Percentiles rank a stretch among this genome's conserved stretches.
phyloP scores from a whole-genome alignment of 1,140 invertebrate genomes.

The Heliconius himera region DNA sequence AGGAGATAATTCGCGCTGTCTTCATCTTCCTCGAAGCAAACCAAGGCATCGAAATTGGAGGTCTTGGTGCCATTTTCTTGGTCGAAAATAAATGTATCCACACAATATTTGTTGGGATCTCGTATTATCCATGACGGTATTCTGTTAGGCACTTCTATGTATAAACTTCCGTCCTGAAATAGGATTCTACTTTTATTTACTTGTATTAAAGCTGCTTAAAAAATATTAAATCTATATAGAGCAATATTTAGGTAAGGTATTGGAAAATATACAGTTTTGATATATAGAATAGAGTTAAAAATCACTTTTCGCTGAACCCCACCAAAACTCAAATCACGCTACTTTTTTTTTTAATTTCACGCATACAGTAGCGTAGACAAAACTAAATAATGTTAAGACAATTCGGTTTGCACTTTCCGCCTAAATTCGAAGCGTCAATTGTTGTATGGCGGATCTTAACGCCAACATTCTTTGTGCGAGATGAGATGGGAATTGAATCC shows the following conservation, averaged over 20 bases:
- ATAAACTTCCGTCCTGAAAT: conserved; percentile 63
- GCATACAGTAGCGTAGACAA: too few species aligned
- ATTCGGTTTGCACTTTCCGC: too few species aligned
- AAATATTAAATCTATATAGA: too few species aligned
- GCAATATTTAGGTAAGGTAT: too few species aligned
- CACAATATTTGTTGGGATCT: conserved; percentile 57
- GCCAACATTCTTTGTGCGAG: too few species aligned
- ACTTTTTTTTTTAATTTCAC: too few species aligned
- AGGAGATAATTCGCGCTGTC: conserved; percentile 43
- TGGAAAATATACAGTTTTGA: too few species aligned
- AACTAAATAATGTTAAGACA: too few species aligned
- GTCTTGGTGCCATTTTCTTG: conserved; percentile 35
- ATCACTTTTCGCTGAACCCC: too few species aligned
- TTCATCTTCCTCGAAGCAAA: conserved; percentile 52
- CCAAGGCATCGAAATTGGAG: conserved; percentile 53
- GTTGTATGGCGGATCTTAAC: background rate
- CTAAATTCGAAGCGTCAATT: background rate
- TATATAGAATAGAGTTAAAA: too few species aligned
- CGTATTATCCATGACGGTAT: conserved; percentile 53
- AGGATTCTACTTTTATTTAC: background rate
- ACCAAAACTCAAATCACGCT: too few species aligned
- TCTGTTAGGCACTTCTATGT: conserved; percentile 45
- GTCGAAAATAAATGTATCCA: conserved; percentile 59
- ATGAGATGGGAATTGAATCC: too few species aligned
- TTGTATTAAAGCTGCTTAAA: background rate